Base-by-base conservation (phyloP, 2,888 invertebrate species). In the Zygogramma bicolorata region DNA sequence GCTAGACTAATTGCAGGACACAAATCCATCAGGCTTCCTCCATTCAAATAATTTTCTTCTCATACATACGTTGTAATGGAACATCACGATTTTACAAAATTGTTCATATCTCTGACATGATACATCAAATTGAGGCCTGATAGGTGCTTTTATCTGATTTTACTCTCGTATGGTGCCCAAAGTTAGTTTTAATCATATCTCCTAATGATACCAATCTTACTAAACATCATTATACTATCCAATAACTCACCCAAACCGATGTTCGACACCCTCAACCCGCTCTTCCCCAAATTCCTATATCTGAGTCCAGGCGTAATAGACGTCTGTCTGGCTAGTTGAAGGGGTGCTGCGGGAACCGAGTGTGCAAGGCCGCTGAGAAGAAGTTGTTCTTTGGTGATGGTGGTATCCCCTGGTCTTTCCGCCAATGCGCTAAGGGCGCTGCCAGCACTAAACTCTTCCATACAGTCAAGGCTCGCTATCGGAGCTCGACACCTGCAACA, bases 201-300 rank as follows among this genome's bases (percentile, higher is more conserved):
- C n/a, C n/a, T n/a, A n/a, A n/a, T n/a, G n/a, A n/a, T n/a, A n/a
- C n/a, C n/a, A n/a, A n/a, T n/a, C n/a, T n/a, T n/a, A n/a, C n/a
- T n/a, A n/a, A n/a, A n/a, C n/a, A n/a, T n/a, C n/a, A n/a, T n/a
- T n/a, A n/a, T n/a, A n/a, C n/a, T n/a, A n/a, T n/a, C n/a, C n/a
- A n/a, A n/a, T n/a, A 58, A 67, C 89, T 87, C 88, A 92, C 93
- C 93, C 82, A 98, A 91, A 77, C 97, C 97, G 79, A 98, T 94
- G 88, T 97, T 97, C 81, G 97, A 97, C 75, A 98, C 97, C 78
- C 97, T 90, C 76, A 98, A 91, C 65, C 98, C 98, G 84, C 97
- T 97, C 89, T 98, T 98, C 81, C 98, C 98, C 80, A 98, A 90
- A 88, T 97, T 97, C 86, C 97, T 94, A 90, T 96, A 96, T 65